Base-by-base conservation (phyloP, 2,113 vertebrate species). In the Scatophagus argus region DNA sequence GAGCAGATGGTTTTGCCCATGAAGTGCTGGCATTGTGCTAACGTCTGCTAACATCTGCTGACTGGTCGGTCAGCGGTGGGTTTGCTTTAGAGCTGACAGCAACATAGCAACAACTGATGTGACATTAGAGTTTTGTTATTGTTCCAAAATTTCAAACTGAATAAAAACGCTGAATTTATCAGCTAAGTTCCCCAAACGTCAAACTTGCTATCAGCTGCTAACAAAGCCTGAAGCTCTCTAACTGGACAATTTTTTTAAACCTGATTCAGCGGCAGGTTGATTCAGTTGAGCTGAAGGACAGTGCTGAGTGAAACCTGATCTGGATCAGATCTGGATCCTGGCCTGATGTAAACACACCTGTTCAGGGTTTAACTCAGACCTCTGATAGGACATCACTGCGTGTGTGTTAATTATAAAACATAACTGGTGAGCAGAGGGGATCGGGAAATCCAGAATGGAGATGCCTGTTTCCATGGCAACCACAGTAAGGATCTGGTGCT, bases 381-480 rank as follows among this genome's bases (percentile, higher is more conserved):
- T n/a, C n/a, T n/a, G n/a, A n/a, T n/a, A n/a, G n/a, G n/a, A n/a
- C n/a, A n/a, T n/a, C n/a, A n/a, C 2, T 41, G 59, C 16, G 34
- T 23, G 52, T 46, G 19, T 23, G 49, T 49, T 77, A 80, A 74
- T 68, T 64, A 63, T n/a, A n/a, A n/a, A n/a, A n/a, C n/a, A n/a
- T n/a, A n/a, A n/a, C n/a, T n/a, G 25, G 32, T 10, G 65, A 32
- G 64, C 43, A 55, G 25, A 32, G 36, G 21, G 38, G 44, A 32
- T 23, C 29, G 52, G 23, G 41, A 13, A 52, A 36, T 11, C 25
- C 31, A 25, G 58, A 29, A 12, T 54, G 49, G 46, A 62, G 41
- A 87, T 60, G 39, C 64, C 32, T 83, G 88, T 88, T 88, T 88
- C 86, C 71, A 0, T 85, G 79, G 88, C 49, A 84, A 87, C 88